Evolutionary conservation across 1,140 invertebrate species (phyloP), one percentile per base, ranked within the genome.

Genomic region (Trichonephila clavata): DNA sequence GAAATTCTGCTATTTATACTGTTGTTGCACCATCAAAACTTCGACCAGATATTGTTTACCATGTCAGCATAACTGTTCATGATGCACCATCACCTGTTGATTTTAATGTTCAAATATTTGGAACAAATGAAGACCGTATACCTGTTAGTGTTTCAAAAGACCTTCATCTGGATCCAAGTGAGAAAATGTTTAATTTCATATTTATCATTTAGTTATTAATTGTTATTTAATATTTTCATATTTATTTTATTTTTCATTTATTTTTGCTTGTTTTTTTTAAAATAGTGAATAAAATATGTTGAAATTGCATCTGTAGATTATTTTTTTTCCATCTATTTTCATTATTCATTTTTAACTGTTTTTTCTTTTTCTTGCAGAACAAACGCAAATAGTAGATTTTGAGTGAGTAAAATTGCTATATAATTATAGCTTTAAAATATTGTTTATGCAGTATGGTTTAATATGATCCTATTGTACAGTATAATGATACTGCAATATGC

Each of bases 41-140:
- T 21, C 96, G 98, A 80, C 98, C 98, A 5, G 97, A 98, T 96
- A 97, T 97, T 18, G 97, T 98, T 94, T 99, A 98, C 95, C 97
- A 98, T 96, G 97, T 98, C n/a, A 97, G 97, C 13, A 97, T 98
- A 20, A 97, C 97, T 61, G 96, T 97, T 4, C 96, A 97, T 94
- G 96, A 96, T 86, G 95, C 95, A 1, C 92, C 94, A 50, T 96
- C 97, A 27, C 97, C 97, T 0, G 97, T 97, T 32, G 96, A 96
- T 20, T 96, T 98, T 50, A 97, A 97, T 68, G 96, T 98, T 2
- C 97, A 97, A 86, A 94, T 96, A 32, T 97, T 97, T 94, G 98
- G 98, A 18, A 96, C 96, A 43, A 96, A 97, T 27, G 97, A 97
- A 94, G 97, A 59, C 21, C 14, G 60, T 87, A 50, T 43, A 16